Conservation (phyloP, 2,797 vertebrate species). For the Rhadinocentrus ornatus region DNA sequence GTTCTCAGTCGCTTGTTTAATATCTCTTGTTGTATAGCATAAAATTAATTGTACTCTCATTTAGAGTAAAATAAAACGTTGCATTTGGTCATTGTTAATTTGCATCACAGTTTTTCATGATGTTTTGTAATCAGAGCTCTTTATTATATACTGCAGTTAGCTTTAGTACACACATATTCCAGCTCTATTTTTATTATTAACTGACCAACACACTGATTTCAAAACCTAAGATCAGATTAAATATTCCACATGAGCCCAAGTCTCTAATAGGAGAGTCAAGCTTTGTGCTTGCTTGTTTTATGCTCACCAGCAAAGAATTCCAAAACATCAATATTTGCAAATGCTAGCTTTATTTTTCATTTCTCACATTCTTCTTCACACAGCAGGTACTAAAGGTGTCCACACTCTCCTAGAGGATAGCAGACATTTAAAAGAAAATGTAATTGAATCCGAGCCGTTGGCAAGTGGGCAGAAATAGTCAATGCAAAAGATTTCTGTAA, state of each 20-base stretch:
- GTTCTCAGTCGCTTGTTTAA: not conserved
- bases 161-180: not conserved
- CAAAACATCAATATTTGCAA: not conserved
- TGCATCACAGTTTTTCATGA: not conserved
- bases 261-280: too few species aligned
- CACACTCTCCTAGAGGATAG: not conserved
- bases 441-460: not conserved
- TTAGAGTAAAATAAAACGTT: not conserved
- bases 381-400: not conserved
- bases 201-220: too few species aligned
- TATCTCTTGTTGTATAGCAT: not conserved
- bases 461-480: not conserved
- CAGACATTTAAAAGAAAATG: not conserved
- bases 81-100: not conserved
- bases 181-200: too few species aligned
- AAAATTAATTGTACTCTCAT: not conserved
- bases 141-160: not conserved
- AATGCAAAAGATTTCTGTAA: not conserved
- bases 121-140: not conserved
- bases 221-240: too few species aligned
- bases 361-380: not conserved
- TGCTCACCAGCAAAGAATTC: too few species aligned
- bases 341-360: too few species aligned
- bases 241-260: too few species aligned
- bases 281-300: too few species aligned